Evolutionary conservation across 1,140 invertebrate genomes (phyloP).

Genomic region (Temnothorax nylanderi): DNA sequence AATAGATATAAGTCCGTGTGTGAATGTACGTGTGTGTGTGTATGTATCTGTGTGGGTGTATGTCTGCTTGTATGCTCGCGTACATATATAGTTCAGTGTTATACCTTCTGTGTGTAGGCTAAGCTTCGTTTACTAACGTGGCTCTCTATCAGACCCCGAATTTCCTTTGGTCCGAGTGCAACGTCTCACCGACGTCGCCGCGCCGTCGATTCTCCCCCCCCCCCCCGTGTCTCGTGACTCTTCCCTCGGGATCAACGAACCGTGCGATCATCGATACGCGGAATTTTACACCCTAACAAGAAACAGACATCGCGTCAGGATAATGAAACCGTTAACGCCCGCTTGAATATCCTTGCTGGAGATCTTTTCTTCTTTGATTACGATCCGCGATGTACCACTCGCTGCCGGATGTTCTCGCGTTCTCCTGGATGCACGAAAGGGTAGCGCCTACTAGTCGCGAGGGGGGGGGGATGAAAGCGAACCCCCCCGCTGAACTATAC

Average conservation of each 20-base stretch:
- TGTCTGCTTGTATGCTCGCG: constrained; percentile 51
- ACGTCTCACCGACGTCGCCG: constrained; percentile 10
- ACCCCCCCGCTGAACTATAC: background rate
- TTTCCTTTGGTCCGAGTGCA: constrained; percentile 68
- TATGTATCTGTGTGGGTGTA: background rate
- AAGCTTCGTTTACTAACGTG: constrained; percentile 77
- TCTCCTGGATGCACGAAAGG: background rate
- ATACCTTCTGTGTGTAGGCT: constrained; percentile 68
- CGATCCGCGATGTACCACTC: too few relatives aligned
- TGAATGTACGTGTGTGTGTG: constrained; percentile 44
- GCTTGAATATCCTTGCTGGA: background rate
- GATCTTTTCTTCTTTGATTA: background rate
- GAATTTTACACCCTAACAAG: background rate
- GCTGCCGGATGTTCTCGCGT: too few relatives aligned
- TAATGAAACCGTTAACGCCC: background rate
- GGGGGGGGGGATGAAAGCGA: background rate
- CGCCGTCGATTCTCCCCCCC: constrained; percentile 27
- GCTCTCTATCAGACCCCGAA: constrained; percentile 75
- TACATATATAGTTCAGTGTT: constrained; percentile 29
- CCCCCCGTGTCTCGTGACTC: background rate
- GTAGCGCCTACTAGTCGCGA: background rate
- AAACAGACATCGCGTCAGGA: background rate
- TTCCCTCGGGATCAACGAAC: background rate
- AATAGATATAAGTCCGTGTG: constrained; percentile 77
- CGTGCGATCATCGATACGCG: background rate